Percentiles rank a stretch among this genome's conserved stretches.
Evolutionary conservation across 64 coral and sea anemone species (phyloP).

Genomic region (Cladopsammia gracilis): DNA sequence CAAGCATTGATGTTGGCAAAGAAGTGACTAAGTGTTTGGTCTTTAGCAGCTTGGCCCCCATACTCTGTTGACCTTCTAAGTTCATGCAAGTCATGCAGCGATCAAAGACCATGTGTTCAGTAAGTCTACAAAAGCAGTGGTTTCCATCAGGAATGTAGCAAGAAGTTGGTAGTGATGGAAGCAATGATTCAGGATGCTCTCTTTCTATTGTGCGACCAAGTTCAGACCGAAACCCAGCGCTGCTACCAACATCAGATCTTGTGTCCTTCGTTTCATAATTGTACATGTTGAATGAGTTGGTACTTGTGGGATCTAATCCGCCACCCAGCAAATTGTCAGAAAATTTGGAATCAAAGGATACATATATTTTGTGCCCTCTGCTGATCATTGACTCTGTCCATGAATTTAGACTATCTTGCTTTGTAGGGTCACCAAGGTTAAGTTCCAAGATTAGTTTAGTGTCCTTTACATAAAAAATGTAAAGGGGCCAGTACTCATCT

Average conservation of each 20-base stretch:
- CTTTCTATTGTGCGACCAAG: constrained; percentile 1
- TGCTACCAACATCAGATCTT: constrained; percentile 30
- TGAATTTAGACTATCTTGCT: neutral
- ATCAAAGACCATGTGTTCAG: constrained; percentile 3
- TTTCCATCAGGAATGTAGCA: constrained; percentile 1
- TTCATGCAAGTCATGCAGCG: neutral
- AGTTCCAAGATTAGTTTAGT: constrained; percentile 35
- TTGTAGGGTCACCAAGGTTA: constrained; percentile 51
- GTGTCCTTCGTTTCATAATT: constrained; percentile 64
- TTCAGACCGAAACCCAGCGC: neutral
- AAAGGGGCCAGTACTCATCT: constrained; percentile 45
- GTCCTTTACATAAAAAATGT: constrained; percentile 52
- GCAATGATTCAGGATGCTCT: constrained; percentile 33
- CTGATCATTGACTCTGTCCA: constrained; percentile 22
- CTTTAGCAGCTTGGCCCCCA: neutral
- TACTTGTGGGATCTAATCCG: constrained; percentile 64
- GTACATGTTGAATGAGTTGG: constrained; percentile 42
- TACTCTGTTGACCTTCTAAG: neutral
- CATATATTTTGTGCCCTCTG: neutral
- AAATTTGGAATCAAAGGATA: constrained; percentile 43
- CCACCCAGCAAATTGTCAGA: constrained; percentile 61
- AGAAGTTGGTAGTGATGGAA: constrained; percentile 1
- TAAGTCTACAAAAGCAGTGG: too few relatives aligned
- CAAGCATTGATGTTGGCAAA: constrained; percentile 32
- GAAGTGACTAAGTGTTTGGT: constrained; percentile 23